Base-by-base conservation (phyloP, 2,113 vertebrate species). In the Tenebrosternarchus preto region DNA sequence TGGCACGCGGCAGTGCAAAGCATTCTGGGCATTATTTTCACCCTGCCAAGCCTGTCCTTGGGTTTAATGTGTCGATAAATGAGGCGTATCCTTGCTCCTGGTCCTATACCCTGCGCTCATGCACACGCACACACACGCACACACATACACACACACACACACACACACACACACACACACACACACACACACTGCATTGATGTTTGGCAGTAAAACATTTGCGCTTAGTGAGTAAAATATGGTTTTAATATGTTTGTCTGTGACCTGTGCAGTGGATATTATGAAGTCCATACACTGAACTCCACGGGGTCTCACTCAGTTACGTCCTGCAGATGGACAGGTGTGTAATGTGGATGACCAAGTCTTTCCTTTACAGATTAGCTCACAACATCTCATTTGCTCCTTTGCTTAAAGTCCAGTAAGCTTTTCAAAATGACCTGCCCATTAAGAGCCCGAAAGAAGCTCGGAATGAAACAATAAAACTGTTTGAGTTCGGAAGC, bases 381-480 rank as follows among this genome's bases (percentile, higher is more conserved):
- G 29, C 19, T 36, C 71, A 36, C 0, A 17, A 74, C 78, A 22
- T 1, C 77, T 82, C 50, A 24, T 63, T 80, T 59, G 7, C 59
- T n/a, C 27, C 2, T 7, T 53, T 31, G 33, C 15, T 25, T 71
- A 19, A 57, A 39, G 63, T 36, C 68, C 46, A 55, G 50, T 56
- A 57, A 70, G 61, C 56, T 59, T 82, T 85, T 80, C 12, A 59
- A 39, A 77, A 73, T 22, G 67, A 60, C 46, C 60, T 56, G 59
- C 78, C 63, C 80, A 77, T 80, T 85, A 82, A 68, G 73, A 64
- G 63, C 16, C 15, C 29, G 36, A 60, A 53, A 46, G 15, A 25
- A 72, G 78, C 17, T 64, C 60, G 11, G 77, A 82, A 81, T 86
- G 80, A 85, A 86, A 84, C 80, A 84, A 86, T 86, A 77, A 86